Evolutionary conservation across 2,113 vertebrate genomes (phyloP).

Genomic region (Mobula birostris): DNA sequence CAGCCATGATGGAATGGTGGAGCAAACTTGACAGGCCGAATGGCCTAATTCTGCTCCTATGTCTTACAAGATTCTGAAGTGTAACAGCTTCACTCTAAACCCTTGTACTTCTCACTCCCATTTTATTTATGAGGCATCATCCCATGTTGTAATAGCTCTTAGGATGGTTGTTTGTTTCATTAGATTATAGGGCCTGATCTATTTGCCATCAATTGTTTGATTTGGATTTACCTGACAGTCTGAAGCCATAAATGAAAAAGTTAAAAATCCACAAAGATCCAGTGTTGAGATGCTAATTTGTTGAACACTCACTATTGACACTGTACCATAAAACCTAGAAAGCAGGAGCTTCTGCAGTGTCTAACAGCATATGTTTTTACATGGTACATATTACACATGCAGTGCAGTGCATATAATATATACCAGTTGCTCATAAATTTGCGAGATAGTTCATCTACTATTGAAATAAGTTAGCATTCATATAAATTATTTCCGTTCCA

Average conservation of each 20-base stretch:
- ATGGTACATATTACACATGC: no score
- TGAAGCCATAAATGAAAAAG: neutral
- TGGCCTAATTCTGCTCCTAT: no score
- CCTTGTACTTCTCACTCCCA: neutral
- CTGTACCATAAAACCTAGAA: neutral
- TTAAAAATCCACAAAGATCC: neutral
- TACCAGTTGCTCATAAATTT: no score
- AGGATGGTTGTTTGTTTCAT: neutral
- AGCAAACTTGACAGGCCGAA: no score
- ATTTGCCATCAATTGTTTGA: neutral
- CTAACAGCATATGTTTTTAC: no score
- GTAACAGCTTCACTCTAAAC: neutral
- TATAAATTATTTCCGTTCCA: constrained; percentile 10
- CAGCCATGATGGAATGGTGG: no score
- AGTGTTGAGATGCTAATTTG: neutral
- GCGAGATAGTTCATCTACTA: neutral
- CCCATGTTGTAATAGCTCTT: neutral
- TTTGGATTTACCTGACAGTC: neutral
- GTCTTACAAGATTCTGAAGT: no score
- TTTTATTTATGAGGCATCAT: neutral
- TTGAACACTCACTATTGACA: neutral
- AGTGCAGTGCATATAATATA: no score
- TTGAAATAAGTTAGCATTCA: neutral
- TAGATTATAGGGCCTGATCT: neutral
- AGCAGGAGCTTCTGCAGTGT: neutral